Evolutionary conservation across 1,140 invertebrate species (phyloP).

Genomic region (Aricia agestis): DNA sequence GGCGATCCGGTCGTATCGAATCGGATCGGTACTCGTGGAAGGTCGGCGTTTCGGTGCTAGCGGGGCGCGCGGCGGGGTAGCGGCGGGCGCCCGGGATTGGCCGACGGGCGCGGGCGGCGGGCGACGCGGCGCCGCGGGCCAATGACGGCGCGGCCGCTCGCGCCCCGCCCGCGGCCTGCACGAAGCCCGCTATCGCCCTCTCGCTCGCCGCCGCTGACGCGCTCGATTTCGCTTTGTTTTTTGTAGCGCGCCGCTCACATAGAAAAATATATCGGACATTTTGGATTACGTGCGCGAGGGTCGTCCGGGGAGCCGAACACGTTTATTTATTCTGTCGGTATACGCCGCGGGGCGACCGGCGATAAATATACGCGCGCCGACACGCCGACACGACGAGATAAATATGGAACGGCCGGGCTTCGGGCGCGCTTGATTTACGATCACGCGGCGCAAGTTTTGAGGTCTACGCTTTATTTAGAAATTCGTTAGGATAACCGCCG

Average conservation of each 20-base stretch:
- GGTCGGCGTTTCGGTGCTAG: conserved; percentile 60
- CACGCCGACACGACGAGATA: conserved; percentile 25
- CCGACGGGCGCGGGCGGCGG: conserved; percentile 68
- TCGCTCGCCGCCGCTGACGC: conserved; percentile 41
- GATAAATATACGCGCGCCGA: conserved; percentile 59
- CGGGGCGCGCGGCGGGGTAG: conserved; percentile 51
- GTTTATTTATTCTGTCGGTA: conserved; percentile 64
- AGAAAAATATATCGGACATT: conserved; percentile 74
- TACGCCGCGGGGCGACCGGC: conserved; percentile 54
- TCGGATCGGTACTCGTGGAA: conserved; percentile 70
- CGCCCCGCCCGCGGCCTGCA: conserved; percentile 64
- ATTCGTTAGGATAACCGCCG: neutral
- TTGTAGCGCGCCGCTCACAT: conserved; percentile 54
- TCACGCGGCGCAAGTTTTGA: conserved; percentile 14
- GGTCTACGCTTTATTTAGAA: conserved; percentile 3
- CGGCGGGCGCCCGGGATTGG: conserved; percentile 39
- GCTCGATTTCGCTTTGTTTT: conserved; percentile 61
- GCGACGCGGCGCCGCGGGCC: conserved; percentile 40
- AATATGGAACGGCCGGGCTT: conserved; percentile 35
- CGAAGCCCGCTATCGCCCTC: conserved; percentile 36
- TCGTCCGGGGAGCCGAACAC: conserved; percentile 55
- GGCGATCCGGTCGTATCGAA: conserved; percentile 73
- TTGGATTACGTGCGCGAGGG: conserved; percentile 65
- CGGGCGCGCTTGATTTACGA: conserved; percentile 48
- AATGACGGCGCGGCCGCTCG: conserved; percentile 56